These are phyloP conservation scores for Pocota personata DNA, from an alignment of 2,888 invertebrate species.

Conservation along the genomic window DNA sequence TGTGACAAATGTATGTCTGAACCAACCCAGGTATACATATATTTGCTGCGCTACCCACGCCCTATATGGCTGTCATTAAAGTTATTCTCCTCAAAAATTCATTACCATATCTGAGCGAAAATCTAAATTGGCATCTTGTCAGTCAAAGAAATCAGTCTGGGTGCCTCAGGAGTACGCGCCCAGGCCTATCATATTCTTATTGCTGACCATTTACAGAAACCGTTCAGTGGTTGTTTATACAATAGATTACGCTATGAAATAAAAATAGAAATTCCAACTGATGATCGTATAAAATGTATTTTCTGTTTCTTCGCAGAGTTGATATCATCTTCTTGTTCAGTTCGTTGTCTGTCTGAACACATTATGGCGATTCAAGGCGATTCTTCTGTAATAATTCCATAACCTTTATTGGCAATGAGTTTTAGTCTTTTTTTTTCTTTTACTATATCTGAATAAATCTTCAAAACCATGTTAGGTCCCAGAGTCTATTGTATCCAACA, in stretches of 20 bases:
- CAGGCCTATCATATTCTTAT: slow-evolving; percentile 52
- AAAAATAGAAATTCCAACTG: slow-evolving; percentile 67
- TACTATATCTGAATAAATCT: slow-evolving; percentile 37
- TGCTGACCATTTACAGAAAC: slow-evolving; percentile 65
- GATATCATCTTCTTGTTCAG: slow-evolving; percentile 19
- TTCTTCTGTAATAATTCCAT: slow-evolving; percentile 64
- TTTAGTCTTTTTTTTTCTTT: slow-evolving; percentile 11
- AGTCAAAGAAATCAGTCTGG: slow-evolving; percentile 15
- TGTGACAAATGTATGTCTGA: background rate
- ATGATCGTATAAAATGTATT: slow-evolving; percentile 56
- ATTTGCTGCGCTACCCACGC: slow-evolving; percentile 24
- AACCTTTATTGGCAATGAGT: slow-evolving; percentile 67
- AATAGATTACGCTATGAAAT: slow-evolving; percentile 44
- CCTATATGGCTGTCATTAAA: slow-evolving; percentile 49
- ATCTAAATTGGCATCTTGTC: slow-evolving; percentile 71
- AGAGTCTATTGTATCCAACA: slow-evolving; percentile 42
- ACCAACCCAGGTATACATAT: background rate
- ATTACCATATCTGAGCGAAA: slow-evolving; percentile 61
- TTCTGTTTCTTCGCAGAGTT: slow-evolving; percentile 20
- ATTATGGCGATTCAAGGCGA: slow-evolving; percentile 47
- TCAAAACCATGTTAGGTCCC: slow-evolving; percentile 37
- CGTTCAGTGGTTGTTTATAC: slow-evolving; percentile 33
- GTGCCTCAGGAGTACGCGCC: slow-evolving; percentile 62
- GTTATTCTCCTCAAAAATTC: slow-evolving; percentile 29
- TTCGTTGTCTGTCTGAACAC: slow-evolving; percentile 7